Percentiles rank a stretch among this genome's conserved stretches.
phyloP scores from a whole-genome alignment of 2,888 invertebrate species.

The Criorhina ranunculi region DNA sequence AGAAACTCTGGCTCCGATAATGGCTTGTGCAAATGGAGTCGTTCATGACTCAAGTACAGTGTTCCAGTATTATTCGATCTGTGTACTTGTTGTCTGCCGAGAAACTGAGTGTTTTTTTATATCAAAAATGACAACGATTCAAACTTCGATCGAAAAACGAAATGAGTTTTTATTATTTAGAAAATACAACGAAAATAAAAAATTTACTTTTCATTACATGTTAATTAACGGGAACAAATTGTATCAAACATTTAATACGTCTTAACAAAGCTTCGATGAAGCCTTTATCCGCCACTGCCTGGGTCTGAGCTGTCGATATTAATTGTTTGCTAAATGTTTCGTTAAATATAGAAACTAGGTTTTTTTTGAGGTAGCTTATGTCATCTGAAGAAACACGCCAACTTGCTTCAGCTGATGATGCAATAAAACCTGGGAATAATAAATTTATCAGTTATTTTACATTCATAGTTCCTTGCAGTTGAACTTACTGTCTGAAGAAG shows the following conservation, averaged over 20 bases:
- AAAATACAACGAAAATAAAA: constrained; percentile 39
- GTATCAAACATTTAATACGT: constrained; percentile 91
- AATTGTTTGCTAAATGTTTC: constrained; percentile 92
- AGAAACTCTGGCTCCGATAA: too few relatives aligned
- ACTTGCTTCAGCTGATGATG: constrained; percentile 85
- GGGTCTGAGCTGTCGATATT: constrained; percentile 88
- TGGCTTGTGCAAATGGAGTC: too few relatives aligned
- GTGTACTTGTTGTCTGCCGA: too few relatives aligned
- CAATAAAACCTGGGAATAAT: constrained; percentile 82
- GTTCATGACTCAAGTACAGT: too few relatives aligned
- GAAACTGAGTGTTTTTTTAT: not conserved
- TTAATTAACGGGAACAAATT: constrained; percentile 88
- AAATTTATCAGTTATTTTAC: not conserved
- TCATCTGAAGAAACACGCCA: constrained; percentile 87
- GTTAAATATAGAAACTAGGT: constrained; percentile 90
- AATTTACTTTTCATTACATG: constrained; percentile 4
- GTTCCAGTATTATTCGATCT: too few relatives aligned
- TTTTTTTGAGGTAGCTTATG: constrained; percentile 89
- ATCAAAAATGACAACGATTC: not conserved
- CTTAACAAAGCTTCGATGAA: constrained; percentile 91
- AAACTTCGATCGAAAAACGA: not conserved
- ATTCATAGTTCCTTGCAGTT: not conserved
- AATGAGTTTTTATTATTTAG: constrained; percentile 25
- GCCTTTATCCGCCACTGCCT: constrained; percentile 88
- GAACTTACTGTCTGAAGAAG: constrained; percentile 58